Conservation (phyloP, 1,140 invertebrate genomes). For the Helicorthomorpha holstii region DNA sequence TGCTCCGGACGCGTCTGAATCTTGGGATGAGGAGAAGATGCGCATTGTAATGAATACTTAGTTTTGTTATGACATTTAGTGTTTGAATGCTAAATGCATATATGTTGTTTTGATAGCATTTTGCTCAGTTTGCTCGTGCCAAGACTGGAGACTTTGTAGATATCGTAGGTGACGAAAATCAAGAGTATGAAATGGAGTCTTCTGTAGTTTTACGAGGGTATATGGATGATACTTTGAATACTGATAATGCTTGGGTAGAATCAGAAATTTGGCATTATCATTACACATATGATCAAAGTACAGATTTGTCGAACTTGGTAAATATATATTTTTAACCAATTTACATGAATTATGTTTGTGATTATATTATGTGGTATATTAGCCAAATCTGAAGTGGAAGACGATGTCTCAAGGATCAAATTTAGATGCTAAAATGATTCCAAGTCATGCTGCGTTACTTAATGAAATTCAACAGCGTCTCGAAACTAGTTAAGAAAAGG, state of each 20-base stretch:
- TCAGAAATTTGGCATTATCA: conserved; percentile 33
- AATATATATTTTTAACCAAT: too few species aligned
- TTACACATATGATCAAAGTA: conserved; percentile 16
- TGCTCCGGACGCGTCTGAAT: background rate
- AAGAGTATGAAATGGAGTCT: conserved; percentile 2
- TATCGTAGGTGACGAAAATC: conserved; percentile 11
- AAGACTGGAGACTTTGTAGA: conserved; percentile 9
- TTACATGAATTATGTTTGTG: background rate
- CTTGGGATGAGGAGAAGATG: conserved; percentile 5
- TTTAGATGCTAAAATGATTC: background rate
- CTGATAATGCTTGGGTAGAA: conserved; percentile 39
- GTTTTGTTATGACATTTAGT: background rate
- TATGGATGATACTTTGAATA: conserved; percentile 35
- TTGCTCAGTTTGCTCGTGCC: conserved; percentile 3
- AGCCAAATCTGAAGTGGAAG: background rate
- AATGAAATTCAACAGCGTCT: background rate
- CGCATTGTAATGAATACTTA: conserved; percentile 2
- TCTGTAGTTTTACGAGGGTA: conserved; percentile 20
- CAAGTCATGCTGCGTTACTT: conserved; percentile 1
- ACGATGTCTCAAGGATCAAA: background rate
- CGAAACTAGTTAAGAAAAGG: background rate
- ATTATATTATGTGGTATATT: background rate
- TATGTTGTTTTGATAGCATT: conserved; percentile 8
- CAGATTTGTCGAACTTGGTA: background rate
- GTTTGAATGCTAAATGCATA: background rate